Base-by-base conservation (phyloP, 2,113 vertebrate genomes). In the Agapornis roseicollis region DNA sequence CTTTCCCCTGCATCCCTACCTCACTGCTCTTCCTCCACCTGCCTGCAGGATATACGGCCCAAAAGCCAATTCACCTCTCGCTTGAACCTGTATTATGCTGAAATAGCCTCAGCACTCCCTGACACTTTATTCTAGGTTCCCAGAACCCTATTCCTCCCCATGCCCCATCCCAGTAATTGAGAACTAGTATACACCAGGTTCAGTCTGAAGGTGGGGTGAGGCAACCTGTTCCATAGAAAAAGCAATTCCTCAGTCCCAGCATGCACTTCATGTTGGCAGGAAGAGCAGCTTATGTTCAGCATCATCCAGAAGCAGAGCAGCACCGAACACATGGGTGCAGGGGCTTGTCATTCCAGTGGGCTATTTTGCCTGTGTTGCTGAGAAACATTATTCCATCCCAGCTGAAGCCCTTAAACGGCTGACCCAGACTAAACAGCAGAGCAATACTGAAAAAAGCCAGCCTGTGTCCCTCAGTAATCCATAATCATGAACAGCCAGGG, bases 81-180 rank as follows among this genome's bases (percentile, higher is more conserved):
- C 19, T 50, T 69, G 17, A 19, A 56, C 27, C 27, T 56, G 24
- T 24, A 53, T 85, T 85, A 46, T 1, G 2, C 5, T 77, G 56
- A 42, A 65, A 41, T 15, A 52, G 10, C 15, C 37, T 29, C 81
- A 77, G 25, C 7, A 15, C 37, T 42, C 18, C 63, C n/a, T 60
- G 25, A 3, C 33, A 50, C 1, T 1, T 60, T 53, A 41, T 42
- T 60, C 13, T 35, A 71, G n/a, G 49, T 56, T 68, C 31, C 68
- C n/a, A 72, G 29, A 9, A 9, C 11, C 7, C 12, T 33, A 4
- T 47, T 76, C 25, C 29, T 65, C 17, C 44, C 27, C 0, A 0
- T 33, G 17, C 9, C 22, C 22, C 1, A 2, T 65, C n/a, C 42
- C 50, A 47, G 10, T 22, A 53, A 42, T 2, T 29, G 39, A 3